Evolutionary conservation across 2,797 vertebrate species (phyloP), one percentile per base, ranked within the genome.

Genomic region (Catostomus latipinnis): DNA sequence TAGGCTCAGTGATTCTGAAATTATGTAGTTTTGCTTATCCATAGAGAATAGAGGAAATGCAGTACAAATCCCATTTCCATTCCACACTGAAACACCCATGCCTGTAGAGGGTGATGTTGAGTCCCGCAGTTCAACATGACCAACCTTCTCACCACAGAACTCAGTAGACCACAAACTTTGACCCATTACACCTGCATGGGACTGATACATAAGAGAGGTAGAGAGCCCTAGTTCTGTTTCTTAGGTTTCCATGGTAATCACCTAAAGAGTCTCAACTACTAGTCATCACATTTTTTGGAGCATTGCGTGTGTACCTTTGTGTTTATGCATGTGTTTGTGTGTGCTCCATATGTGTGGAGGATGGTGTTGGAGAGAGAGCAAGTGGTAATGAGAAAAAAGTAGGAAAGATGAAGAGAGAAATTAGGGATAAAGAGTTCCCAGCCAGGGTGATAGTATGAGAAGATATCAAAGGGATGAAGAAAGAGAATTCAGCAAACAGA

Each of bases 191-290:
- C 62, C 45, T 46, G 34, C 34, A 34, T 34, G 34, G 34, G 34
- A 34, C 3, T 34, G 13, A 46, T 45, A 65, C 43, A 65, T 60
- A 78, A 68, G 72, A 77, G 80, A 1, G 10, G 74, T 74, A 71
- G 82, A 83, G 62, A 56, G 86, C 84, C 86, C 73, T 71, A 85
- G 89, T 86, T 87, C 81, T 86, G 89, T 89, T 89, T 90, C 87
- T 90, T 86, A 85, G 79, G 88, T 92, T 86, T 54, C 90, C 85
- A 91, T 89, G 83, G 90, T 57, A 91, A 93, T 91, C 67, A 7
- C 82, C 82, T 52, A 62, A 89, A 87, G 82, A 86, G 84, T 83
- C 82, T 87, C 86, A 90, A 81, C 87, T 91, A 90, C 90, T 90
- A 93, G 89, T 93, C 89, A 88, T 86, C 86, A 54, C 76, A 78